phyloP scores from a whole-genome alignment of 2,888 invertebrate genomes.

The Acanthosoma haemorrhoidale region DNA sequence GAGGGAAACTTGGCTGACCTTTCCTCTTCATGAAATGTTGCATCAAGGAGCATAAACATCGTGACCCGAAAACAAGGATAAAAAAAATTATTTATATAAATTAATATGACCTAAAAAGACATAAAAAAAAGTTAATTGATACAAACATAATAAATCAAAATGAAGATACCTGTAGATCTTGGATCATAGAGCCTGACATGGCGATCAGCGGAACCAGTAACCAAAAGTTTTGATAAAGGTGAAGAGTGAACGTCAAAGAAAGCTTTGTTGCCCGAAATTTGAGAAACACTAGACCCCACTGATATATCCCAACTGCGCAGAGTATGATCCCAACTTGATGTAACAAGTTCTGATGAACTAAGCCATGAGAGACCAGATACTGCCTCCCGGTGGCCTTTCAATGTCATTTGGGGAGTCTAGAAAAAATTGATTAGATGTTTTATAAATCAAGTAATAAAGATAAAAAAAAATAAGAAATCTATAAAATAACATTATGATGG shows the following conservation, averaged over 20 bases:
- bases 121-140: too few species aligned
- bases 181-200: conserved; percentile 89
- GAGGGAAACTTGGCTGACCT: too few species aligned
- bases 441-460: too few species aligned
- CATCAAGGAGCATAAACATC: too few species aligned
- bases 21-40: too few species aligned
- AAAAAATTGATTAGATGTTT: too few species aligned
- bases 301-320: conserved; percentile 85
- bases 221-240: conserved; percentile 61
- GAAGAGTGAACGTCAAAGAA: conserved; percentile 85
- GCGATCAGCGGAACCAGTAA: conserved; percentile 87
- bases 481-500: too few species aligned
- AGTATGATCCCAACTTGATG: conserved; percentile 93
- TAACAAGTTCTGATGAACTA: conserved; percentile 65
- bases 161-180: conserved; percentile 66
- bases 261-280: conserved; percentile 81
- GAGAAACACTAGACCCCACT: conserved; percentile 46
- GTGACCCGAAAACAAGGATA: too few species aligned
- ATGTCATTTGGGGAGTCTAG: conserved; percentile 76
- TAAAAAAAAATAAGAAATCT: too few species aligned
- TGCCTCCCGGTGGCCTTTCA: conserved; percentile 89
- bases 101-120: too few species aligned
- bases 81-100: too few species aligned
- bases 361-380: conserved; percentile 83
- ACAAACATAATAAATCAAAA: too few species aligned